phyloP scores from a whole-genome alignment of 2,888 invertebrate genomes.

The Spisula solida region DNA sequence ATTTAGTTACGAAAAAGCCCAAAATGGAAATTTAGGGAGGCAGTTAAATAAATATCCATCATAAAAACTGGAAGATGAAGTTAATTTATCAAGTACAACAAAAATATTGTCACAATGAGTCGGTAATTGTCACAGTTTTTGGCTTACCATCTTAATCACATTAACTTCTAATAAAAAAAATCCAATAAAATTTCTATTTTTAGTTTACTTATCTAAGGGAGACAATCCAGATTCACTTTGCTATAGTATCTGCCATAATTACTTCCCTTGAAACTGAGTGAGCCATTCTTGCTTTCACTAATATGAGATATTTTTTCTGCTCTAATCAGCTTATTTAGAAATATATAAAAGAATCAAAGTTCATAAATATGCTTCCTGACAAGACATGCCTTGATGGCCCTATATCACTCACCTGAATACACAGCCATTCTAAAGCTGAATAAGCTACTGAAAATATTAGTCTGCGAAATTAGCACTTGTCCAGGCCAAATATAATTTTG shows the following conservation, averaged over 20 bases:
- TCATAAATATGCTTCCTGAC: no score
- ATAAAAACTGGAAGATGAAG: neutral
- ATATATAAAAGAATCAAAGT: no score
- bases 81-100: neutral
- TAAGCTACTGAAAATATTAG: no score
- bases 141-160: neutral
- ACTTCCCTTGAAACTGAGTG: neutral
- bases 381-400: no score
- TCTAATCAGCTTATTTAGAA: no score
- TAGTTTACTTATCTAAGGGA: neutral
- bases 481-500: no score
- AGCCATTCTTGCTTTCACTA: neutral
- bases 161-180: neutral
- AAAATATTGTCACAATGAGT: neutral
- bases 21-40: neutral
- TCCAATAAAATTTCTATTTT: conserved; percentile 11
- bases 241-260: neutral
- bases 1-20: neutral
- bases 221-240: neutral
- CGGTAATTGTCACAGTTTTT: neutral
- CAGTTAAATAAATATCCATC: neutral
- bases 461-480: no score
- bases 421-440: no score
- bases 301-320: no score
- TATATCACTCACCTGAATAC: no score